Evolutionary conservation across 2,113 vertebrate species (phyloP).

Genomic region (Scalopus aquaticus): DNA sequence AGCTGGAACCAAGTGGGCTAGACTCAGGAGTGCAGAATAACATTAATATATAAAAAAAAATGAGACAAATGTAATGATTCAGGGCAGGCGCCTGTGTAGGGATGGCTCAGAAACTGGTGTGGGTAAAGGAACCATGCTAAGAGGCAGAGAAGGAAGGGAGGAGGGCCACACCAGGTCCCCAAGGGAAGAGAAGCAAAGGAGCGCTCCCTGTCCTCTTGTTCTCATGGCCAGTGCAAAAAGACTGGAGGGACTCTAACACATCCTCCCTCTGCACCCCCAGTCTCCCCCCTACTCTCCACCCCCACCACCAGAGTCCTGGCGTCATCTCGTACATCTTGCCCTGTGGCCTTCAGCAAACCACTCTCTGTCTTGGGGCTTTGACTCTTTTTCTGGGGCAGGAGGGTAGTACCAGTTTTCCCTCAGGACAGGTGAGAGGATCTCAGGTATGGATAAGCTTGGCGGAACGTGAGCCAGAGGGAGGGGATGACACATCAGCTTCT

Average conservation of each 20-base stretch:
- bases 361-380: not conserved
- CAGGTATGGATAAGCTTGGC: not conserved
- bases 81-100: not conserved
- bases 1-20: conserved; percentile 71
- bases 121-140: not conserved
- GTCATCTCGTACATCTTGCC: not conserved
- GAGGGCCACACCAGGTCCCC: not conserved
- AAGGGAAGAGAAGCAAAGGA: not conserved
- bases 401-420: not conserved
- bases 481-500: not conserved
- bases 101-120: not conserved
- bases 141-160: not conserved
- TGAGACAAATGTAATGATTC: conserved; percentile 32
- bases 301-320: not conserved
- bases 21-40: conserved; percentile 74
- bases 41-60: conserved; percentile 54
- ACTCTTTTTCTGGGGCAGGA: not conserved
- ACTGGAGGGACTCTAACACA: no score
- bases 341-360: not conserved
- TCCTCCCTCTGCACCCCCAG: no score
- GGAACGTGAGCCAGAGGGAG: not conserved
- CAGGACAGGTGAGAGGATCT: not conserved
- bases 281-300: no score
- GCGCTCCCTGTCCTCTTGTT: no score
- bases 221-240: no score